Evolutionary conservation across 2,888 invertebrate species (phyloP), one percentile per base, ranked within the genome.

Genomic region (Phlogophora meticulosa): DNA sequence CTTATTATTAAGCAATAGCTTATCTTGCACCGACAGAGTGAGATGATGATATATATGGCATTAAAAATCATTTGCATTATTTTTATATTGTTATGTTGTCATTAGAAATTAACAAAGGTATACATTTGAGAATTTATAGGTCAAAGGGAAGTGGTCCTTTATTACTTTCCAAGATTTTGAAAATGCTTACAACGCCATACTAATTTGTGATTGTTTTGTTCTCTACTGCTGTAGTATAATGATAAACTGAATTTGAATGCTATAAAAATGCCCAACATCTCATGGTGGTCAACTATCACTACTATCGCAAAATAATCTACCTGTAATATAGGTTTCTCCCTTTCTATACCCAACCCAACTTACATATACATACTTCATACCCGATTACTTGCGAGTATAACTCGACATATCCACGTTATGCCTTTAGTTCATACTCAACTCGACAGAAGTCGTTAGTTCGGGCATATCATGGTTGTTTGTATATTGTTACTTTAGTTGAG

Each of bases 361-460:
- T 57, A 76, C 62, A 57, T 28, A 42, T 48, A 61, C 61, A 67
- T 36, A 75, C 28, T 45, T 24, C 17, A 52, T 22, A 63, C 73
- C 76, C 73, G 40, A 57, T 42, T n/a, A 17, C 42, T 43, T 22
- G 22, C 34, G 28, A 49, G 34, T 28, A 7, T 42, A 66, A 59
- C 20, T 32, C 20, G 58, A 63, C 53, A 51, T 55, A 43, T 62
- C 55, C 73, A 76, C 58, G 58, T 17, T 56, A 36, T 40, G 63
- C 34, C 51, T 46, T 56, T 49, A 58, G 58, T 59, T 59, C 15
- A 46, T 13, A 59, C 46, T 76, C 76, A 63, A 42, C 15, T 43
- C 38, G 51, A 52, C 46, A 74, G 69, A 63, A 34, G 55, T 69
- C 62, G 55, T 17, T 59, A 76, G 58, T 58, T 57, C 24, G 70